phyloP scores from a whole-genome alignment of 35 echinoderm and acorn worm species.

The Lytechinus pictus region DNA sequence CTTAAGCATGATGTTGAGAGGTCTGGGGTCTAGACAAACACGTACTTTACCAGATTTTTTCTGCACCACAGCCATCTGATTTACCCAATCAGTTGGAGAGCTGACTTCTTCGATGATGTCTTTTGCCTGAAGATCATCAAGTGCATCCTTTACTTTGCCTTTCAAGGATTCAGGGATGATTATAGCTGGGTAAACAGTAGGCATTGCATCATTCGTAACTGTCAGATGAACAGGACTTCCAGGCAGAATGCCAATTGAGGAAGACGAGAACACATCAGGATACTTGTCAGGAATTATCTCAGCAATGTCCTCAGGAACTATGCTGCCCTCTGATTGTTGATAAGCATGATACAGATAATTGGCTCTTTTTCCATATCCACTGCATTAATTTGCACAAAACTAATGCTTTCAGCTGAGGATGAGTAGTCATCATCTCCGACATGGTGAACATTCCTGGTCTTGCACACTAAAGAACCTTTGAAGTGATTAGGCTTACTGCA shows the following conservation, averaged over 20 bases:
- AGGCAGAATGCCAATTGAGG: not conserved
- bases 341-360: constrained; percentile 31
- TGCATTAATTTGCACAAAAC: no score
- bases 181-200: constrained; percentile 20
- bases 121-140: no score
- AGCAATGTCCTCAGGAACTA: not conserved
- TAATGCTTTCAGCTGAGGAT: no score
- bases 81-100: no score
- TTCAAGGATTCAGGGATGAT: constrained; percentile 41
- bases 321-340: not conserved
- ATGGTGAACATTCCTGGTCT: no score
- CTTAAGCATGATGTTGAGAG: constrained; percentile 53
- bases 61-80: no score
- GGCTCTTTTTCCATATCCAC: constrained; percentile 1
- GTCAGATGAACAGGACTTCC: constrained; percentile 33
- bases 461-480: no score
- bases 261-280: constrained; percentile 26
- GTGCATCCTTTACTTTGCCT: not conserved
- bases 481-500: no score
- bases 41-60: constrained; percentile 66
- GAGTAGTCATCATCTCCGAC: no score
- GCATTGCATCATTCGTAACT: constrained; percentile 7
- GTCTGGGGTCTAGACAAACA: constrained; percentile 64
- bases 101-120: not conserved
- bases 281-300: not conserved